A percentile compares a stretch with the other conserved stretches of the same genome.
phyloP scores from a whole-genome alignment of 2,797 vertebrate genomes.

The Sebastes cheni region DNA sequence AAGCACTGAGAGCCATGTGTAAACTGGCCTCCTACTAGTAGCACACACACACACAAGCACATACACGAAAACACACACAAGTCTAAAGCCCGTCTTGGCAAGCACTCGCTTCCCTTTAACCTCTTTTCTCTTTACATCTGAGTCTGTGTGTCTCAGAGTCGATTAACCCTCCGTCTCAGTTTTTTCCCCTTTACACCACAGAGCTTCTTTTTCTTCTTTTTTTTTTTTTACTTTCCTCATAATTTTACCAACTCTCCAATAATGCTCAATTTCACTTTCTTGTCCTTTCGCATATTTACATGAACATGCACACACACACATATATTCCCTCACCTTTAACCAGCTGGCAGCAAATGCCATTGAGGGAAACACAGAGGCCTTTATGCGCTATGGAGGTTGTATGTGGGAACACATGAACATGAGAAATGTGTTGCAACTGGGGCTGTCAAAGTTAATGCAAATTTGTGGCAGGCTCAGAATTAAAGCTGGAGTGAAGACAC shows the following conservation, averaged over 20 bases:
- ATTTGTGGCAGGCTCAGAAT: too few relatives aligned
- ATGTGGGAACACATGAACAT: background rate
- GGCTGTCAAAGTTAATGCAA: too few relatives aligned
- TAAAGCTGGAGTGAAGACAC: too few relatives aligned
- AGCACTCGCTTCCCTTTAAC: conserved; percentile 26
- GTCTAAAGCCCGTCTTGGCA: conserved; percentile 41
- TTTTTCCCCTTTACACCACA: conserved; percentile 1
- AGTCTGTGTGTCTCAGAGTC: conserved; percentile 11
- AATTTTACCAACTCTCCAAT: conserved; percentile 4
- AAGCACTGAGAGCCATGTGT: conserved; percentile 55
- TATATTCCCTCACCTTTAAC: conserved; percentile 17
- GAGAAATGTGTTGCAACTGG: background rate
- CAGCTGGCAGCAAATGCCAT: background rate
- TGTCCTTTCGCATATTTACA: background rate
- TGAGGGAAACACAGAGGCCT: conserved; percentile 29
- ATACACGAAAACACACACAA: conserved; percentile 4
- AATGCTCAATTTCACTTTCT: background rate
- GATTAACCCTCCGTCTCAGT: conserved; percentile 27
- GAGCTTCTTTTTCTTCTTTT: background rate
- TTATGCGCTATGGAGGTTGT: conserved; percentile 8
- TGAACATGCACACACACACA: background rate
- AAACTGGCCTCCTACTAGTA: conserved; percentile 22
- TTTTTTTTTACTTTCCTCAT: background rate
- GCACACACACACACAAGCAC: background rate
- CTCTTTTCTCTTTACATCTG: conserved; percentile 43